These are phyloP conservation scores for Torymus auratus DNA, from an alignment of 2,888 invertebrate species.

Conservation along the genomic window DNA sequence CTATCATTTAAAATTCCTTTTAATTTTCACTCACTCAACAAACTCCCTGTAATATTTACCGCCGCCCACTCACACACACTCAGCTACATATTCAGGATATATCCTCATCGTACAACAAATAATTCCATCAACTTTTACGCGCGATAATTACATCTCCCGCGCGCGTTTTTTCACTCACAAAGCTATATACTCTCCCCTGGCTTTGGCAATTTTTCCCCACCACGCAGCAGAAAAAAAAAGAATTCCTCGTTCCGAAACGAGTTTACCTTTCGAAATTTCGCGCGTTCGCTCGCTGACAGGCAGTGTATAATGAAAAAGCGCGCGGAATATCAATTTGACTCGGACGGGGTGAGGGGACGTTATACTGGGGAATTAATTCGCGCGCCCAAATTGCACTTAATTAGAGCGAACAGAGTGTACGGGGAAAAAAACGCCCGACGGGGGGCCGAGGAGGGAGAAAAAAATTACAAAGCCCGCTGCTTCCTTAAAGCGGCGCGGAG, in stretches of 20 bases:
- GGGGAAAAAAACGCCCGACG: conserved; percentile 20
- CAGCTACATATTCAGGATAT: background rate
- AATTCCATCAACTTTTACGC: conserved; percentile 36
- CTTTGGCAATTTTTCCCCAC: conserved; percentile 31
- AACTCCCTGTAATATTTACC: background rate
- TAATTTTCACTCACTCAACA: background rate
- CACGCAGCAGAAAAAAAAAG: background rate
- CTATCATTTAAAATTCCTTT: conserved; percentile 25
- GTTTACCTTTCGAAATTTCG: conserved; percentile 55
- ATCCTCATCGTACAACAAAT: conserved; percentile 17
- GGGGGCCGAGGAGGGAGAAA: conserved; percentile 30
- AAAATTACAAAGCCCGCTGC: conserved; percentile 51
- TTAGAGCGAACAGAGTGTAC: conserved; percentile 49
- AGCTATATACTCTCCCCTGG: background rate
- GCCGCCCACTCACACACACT: background rate
- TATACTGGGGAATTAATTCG: conserved; percentile 52
- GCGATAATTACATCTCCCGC: conserved; percentile 40
- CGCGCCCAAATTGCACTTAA: conserved; percentile 58
- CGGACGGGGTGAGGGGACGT: background rate
- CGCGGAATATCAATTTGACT: conserved; percentile 58
- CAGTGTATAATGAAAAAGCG: conserved; percentile 55
- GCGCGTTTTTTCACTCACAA: conserved; percentile 2
- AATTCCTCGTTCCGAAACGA: conserved; percentile 41
- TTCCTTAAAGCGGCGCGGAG: conserved; percentile 38
- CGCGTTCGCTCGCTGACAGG: background rate